Conservation (phyloP, 2,113 vertebrate species). For the Ochotona princeps region DNA sequence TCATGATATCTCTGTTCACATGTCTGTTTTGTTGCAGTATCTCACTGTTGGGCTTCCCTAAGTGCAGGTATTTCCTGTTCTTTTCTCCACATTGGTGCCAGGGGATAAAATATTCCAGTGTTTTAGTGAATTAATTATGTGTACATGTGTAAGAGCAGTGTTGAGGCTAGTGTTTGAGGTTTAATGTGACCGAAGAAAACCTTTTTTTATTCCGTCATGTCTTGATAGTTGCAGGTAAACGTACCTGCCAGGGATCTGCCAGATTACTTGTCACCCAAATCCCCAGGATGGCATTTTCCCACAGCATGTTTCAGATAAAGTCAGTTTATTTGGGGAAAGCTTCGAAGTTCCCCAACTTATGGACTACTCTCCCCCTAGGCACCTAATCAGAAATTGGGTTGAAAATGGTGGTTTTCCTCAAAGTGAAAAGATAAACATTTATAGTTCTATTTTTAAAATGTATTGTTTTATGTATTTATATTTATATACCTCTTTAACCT, state of each 20-base stretch:
- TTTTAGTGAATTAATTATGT: not conserved
- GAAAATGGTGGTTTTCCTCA: not conserved
- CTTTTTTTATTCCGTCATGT: not conserved
- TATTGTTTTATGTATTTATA: not conserved
- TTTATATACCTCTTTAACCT: not conserved
- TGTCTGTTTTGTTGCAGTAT: not conserved
- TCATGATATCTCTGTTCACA: not conserved
- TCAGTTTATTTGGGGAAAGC: not conserved
- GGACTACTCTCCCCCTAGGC: not conserved
- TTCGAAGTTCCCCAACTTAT: not conserved
- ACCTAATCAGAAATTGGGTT: not conserved
- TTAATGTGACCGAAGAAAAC: not conserved
- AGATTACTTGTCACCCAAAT: not conserved
- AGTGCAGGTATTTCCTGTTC: not conserved
- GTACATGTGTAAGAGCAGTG: not conserved
- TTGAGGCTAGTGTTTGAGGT: not conserved
- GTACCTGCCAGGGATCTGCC: not conserved
- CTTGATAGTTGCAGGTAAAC: not conserved
- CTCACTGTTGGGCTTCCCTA: no score
- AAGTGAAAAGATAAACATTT: not conserved
- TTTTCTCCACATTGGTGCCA: not conserved
- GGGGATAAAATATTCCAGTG: not conserved
- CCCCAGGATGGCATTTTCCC: not conserved
- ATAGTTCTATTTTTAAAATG: not conserved
- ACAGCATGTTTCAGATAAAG: not conserved